phyloP scores from a whole-genome alignment of 2,113 vertebrate genomes.

The Silurus asotus region DNA sequence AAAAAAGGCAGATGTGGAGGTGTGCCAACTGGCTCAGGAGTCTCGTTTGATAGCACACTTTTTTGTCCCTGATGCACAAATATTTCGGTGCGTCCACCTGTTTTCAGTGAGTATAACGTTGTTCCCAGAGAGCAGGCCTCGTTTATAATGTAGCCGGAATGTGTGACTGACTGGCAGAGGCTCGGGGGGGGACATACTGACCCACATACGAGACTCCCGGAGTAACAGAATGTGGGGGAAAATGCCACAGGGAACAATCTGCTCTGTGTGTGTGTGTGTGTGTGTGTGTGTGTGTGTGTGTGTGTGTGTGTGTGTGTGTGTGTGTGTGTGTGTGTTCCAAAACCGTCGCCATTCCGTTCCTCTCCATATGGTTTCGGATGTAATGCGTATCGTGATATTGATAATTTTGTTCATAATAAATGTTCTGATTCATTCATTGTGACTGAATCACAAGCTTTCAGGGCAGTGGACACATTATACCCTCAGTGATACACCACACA shows the following conservation, averaged over 20 bases:
- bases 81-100: neutral
- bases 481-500: neutral
- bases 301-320: neutral
- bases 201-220: constrained; percentile 1
- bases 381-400: neutral
- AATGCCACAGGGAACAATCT: constrained; percentile 18
- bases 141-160: neutral
- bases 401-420: neutral
- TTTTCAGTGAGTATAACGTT: neutral
- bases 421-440: neutral
- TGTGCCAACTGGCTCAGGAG: neutral
- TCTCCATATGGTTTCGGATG: neutral
- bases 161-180: neutral
- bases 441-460: neutral
- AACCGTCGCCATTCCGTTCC: neutral
- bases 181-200: constrained; percentile 14
- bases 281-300: neutral
- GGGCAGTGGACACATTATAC: neutral
- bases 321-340: neutral
- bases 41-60: constrained; percentile 1
- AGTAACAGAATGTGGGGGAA: constrained; percentile 23
- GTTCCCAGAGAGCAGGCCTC: neutral
- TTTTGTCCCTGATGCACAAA: neutral
- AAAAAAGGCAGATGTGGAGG: neutral
- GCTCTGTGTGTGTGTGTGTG: neutral